Conservation (phyloP, 2,113 vertebrate genomes). For the Smithornis capensis region DNA sequence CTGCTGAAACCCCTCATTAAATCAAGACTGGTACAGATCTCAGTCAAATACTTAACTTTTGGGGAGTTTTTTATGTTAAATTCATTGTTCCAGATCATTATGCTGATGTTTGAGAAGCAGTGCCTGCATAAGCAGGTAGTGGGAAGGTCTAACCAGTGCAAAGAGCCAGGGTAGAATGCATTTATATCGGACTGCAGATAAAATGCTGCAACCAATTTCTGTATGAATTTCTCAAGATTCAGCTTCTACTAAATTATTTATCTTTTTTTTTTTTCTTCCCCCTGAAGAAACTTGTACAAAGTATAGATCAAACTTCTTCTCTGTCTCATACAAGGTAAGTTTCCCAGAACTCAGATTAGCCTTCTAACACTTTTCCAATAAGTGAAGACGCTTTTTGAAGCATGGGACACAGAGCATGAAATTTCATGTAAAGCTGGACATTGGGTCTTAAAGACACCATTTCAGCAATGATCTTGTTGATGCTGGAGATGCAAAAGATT, state of each 20-base stretch:
- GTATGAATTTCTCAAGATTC: not conserved
- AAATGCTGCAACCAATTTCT: not conserved
- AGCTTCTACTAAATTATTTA: not conserved
- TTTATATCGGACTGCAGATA: not conserved
- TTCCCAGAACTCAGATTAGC: not conserved
- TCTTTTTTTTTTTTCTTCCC: not conserved
- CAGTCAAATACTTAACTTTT: not conserved
- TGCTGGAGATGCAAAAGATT: not conserved
- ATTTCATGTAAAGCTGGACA: not conserved
- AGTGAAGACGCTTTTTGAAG: not conserved
- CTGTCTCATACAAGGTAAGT: not conserved
- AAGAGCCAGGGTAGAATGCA: not conserved
- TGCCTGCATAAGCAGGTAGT: not conserved
- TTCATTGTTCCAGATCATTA: not conserved
- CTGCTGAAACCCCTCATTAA: not conserved
- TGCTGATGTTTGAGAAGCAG: not conserved
- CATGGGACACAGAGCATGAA: not conserved
- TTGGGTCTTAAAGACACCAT: not conserved
- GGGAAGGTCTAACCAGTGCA: not conserved
- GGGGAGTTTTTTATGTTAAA: not conserved
- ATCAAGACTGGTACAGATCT: not conserved
- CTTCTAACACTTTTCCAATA: not conserved
- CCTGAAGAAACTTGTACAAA: not conserved
- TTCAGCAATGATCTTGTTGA: not conserved
- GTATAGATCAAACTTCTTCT: not conserved